A percentile compares a stretch with the other conserved stretches of the same genome.
Conservation (phyloP, 2,113 vertebrate species). For the Calidris pygmaea region DNA sequence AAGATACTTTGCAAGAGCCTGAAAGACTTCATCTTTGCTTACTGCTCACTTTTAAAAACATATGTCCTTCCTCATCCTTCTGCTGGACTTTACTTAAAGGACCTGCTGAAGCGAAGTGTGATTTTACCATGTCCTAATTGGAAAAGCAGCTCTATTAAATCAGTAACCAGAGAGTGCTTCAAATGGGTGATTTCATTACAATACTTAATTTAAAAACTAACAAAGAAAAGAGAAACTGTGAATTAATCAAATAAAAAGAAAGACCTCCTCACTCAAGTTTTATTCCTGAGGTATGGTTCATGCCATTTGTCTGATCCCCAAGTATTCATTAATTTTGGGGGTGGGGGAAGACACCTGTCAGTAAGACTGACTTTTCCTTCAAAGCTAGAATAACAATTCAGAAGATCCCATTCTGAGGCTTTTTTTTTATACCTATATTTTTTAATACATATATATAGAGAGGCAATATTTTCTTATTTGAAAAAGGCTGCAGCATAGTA, state of each 20-base stretch:
- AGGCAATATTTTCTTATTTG: neutral
- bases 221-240: neutral
- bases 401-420: neutral
- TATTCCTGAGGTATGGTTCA: neutral
- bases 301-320: neutral
- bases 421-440: neutral
- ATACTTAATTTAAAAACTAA: neutral
- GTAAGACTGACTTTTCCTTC: neutral
- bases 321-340: neutral
- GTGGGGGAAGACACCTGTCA: neutral
- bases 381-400: neutral
- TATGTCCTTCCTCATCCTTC: neutral
- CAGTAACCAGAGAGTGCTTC: neutral
- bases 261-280: neutral
- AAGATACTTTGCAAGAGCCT: neutral
- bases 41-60: neutral
- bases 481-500: neutral
- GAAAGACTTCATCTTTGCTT: neutral
- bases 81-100: neutral
- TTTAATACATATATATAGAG: too few species aligned
- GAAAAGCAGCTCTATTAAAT: neutral
- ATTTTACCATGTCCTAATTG: neutral
- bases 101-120: neutral
- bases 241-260: neutral
- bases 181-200: neutral